phyloP scores from a whole-genome alignment of 2,113 vertebrate species.

The Chlamydotis undulata region DNA sequence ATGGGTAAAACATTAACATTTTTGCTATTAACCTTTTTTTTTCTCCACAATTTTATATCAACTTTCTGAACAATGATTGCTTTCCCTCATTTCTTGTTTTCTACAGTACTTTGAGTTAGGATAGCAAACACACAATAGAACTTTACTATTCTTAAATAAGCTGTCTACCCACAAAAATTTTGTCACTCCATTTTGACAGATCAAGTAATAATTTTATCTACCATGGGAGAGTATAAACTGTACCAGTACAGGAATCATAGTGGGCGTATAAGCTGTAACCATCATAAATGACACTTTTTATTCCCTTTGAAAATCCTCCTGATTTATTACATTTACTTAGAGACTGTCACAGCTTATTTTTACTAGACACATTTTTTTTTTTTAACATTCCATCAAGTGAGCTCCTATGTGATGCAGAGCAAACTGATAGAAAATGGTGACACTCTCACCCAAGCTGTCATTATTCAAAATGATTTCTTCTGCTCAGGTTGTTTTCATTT shows the following conservation, averaged over 20 bases:
- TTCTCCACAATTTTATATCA: background rate
- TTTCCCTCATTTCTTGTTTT: constrained; percentile 47
- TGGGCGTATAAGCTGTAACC: constrained; percentile 67
- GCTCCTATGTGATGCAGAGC: constrained; percentile 62
- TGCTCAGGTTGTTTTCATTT: constrained; percentile 72
- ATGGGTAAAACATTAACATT: background rate
- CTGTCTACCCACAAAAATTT: constrained; percentile 69
- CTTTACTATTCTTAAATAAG: constrained; percentile 66
- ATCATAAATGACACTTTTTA: constrained; percentile 76
- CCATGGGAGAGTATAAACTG: constrained; percentile 72
- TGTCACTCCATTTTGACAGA: constrained; percentile 75
- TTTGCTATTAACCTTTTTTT: background rate
- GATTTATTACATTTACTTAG: constrained; percentile 79
- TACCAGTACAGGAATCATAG: constrained; percentile 71
- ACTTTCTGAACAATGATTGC: constrained; percentile 15
- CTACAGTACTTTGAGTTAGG: constrained; percentile 20
- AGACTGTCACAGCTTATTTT: constrained; percentile 76
- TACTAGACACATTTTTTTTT: constrained; percentile 63
- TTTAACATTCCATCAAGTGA: constrained; percentile 67
- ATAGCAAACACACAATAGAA: constrained; percentile 68
- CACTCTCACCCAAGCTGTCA: constrained; percentile 68
- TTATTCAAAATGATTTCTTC: constrained; percentile 75
- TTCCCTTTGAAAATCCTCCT: constrained; percentile 76
- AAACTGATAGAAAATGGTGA: constrained; percentile 72
- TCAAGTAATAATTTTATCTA: constrained; percentile 79